Conservation (phyloP, 2,113 vertebrate genomes). For the Grantiella picta region DNA sequence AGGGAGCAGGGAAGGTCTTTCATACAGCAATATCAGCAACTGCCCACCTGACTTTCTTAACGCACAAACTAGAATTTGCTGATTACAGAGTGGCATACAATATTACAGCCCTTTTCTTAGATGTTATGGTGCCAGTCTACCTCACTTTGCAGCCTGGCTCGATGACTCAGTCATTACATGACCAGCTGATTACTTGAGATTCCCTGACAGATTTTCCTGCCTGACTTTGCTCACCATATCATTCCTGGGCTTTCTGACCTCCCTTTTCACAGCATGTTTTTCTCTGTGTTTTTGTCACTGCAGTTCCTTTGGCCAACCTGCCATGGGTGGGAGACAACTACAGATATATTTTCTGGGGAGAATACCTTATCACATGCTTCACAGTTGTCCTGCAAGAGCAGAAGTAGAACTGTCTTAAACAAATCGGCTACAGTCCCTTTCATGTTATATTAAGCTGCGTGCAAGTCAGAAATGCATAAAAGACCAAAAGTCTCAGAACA, state of each 20-base stretch:
- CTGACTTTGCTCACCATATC: neutral
- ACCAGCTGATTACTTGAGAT: slow-evolving; percentile 59
- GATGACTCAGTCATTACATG: slow-evolving; percentile 61
- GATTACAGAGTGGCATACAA: slow-evolving; percentile 49
- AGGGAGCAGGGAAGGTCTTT: neutral
- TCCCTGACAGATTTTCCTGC: slow-evolving; percentile 46
- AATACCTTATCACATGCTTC: neutral
- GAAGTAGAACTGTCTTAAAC: neutral
- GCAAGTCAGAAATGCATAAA: neutral
- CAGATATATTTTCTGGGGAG: neutral
- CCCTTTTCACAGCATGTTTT: slow-evolving; percentile 33
- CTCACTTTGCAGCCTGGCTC: slow-evolving; percentile 42
- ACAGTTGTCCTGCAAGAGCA: neutral
- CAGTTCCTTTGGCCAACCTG: neutral
- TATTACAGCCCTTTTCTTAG: slow-evolving; percentile 66
- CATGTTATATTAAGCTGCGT: neutral
- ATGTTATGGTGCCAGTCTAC: slow-evolving; percentile 65
- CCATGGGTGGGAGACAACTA: neutral
- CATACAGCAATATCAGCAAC: neutral
- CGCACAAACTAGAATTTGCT: slow-evolving; percentile 13
- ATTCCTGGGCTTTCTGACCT: neutral
- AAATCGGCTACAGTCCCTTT: neutral
- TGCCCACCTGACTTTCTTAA: slow-evolving; percentile 20
- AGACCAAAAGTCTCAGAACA: neutral
- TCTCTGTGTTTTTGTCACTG: neutral